phyloP scores from a whole-genome alignment of 1,140 invertebrate genomes.

The Riptortus pedestris region DNA sequence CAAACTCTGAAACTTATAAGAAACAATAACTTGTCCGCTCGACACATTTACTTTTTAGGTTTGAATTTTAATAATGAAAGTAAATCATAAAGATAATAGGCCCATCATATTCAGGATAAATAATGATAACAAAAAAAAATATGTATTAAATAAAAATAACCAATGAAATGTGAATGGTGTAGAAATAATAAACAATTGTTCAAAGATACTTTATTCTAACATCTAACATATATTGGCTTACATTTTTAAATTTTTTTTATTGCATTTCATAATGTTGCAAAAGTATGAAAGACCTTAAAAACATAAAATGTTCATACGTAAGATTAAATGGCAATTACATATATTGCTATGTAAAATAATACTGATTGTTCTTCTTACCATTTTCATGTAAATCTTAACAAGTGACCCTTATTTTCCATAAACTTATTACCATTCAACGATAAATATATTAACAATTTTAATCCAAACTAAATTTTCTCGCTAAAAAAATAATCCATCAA shows the following conservation, averaged over 20 bases:
- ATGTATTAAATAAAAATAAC: too few species aligned
- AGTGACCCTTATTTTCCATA: neutral
- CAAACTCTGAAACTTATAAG: too few species aligned
- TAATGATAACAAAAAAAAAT: too few species aligned
- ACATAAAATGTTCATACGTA: neutral
- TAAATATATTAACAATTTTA: neutral
- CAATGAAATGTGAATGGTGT: too few species aligned
- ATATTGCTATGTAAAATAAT: conserved; percentile 6
- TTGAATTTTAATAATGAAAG: too few species aligned
- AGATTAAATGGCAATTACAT: neutral
- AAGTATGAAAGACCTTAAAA: conserved; percentile 6
- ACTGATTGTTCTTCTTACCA: conserved; percentile 6
- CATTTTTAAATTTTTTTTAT: neutral
- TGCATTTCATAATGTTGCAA: neutral
- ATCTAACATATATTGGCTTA: conserved; percentile 1
- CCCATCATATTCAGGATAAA: too few species aligned
- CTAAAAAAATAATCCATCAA: neutral
- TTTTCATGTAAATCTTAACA: neutral
- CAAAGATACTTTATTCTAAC: neutral
- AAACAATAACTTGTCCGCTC: too few species aligned
- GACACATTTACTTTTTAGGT: too few species aligned
- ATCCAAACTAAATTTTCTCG: neutral
- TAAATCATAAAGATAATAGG: too few species aligned
- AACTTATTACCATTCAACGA: neutral
- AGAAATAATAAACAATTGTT: too few species aligned